These are phyloP conservation scores for Pegoplata infirma DNA, from an alignment of 2,888 invertebrate genomes.

Conservation along the genomic window DNA sequence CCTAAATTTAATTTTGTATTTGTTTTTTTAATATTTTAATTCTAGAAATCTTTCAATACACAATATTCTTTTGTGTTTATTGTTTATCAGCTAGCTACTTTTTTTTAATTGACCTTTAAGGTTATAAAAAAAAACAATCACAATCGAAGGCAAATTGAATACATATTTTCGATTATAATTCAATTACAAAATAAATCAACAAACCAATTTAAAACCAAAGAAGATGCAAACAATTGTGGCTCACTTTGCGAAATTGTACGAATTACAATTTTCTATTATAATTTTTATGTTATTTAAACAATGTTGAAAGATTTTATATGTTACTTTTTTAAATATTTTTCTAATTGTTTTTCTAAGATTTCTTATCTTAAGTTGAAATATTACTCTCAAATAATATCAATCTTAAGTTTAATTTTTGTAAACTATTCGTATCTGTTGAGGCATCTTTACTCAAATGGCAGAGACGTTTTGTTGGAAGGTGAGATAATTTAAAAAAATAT, in stretches of 20 bases:
- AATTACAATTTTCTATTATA: no score
- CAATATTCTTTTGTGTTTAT: conserved; percentile 51
- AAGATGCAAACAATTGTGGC: neutral
- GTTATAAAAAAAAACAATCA: conserved; percentile 24
- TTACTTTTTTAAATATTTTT: neutral
- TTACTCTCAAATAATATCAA: neutral
- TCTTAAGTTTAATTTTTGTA: no score
- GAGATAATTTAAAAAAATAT: no score
- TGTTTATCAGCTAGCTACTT: conserved; percentile 53
- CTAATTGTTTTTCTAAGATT: neutral
- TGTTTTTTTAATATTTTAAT: neutral
- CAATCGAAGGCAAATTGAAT: conserved; percentile 60
- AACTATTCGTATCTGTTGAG: no score
- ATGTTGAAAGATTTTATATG: neutral
- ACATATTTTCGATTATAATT: conserved; percentile 8
- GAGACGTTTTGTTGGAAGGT: no score
- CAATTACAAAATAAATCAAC: conserved; percentile 29
- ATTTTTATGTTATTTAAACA: no score
- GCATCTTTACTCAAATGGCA: neutral
- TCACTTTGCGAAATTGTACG: no score
- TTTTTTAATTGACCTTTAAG: conserved; percentile 60
- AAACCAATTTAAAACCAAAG: conserved; percentile 37
- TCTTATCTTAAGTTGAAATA: neutral
- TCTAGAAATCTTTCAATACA: conserved; percentile 30
- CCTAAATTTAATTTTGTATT: conserved; percentile 9